Base-by-base conservation (phyloP, 2,888 invertebrate genomes). In the Lithosia quadra region DNA sequence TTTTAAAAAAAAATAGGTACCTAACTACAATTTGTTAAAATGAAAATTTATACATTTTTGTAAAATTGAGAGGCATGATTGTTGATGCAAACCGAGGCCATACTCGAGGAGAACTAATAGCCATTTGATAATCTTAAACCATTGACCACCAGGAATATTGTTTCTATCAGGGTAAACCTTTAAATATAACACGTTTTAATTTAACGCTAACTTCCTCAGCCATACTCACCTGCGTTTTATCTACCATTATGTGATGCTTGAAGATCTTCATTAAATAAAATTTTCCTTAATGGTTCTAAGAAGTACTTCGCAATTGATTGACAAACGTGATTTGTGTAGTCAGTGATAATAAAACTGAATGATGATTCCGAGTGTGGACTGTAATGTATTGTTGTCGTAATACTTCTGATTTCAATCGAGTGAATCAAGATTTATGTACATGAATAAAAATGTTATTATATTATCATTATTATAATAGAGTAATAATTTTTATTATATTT, bases 211-310 rank as follows among this genome's bases (percentile, higher is more conserved):
- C 15, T 55, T 64, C 49, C 18, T 43, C 7, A n/a, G 18, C 18
- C 39, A 53, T 53, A 43, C 8, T 58, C 28, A 24, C 21, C 15
- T 22, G 8, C 0, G 57, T 22, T 65, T 62, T 53, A 61, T 62
- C 56, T 62, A 49, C n/a, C n/a, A 34, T n/a, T 34, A 49, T 49
- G 18, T 49, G 49, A 49, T 61, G 53, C 34, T 61, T 28, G 63
- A 64, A 55, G 36, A 15, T 60, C 59, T 33, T 43, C 55, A 57
- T 56, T 22, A 66, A 55, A 55, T 13, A 63, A 55, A 53, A 63
- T 69, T 69, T 69, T 66, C 69, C 69, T 60, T 66, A 66, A 69
- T 60, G 59, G 8, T 53, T 55, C 66, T 59, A 24, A 58, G 66
- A 69, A 69, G 55, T 49, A 63, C 18, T 28, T 24, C 36, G n/a